phyloP scores from a whole-genome alignment of 2,888 invertebrate genomes.

The Tillus elongatus region DNA sequence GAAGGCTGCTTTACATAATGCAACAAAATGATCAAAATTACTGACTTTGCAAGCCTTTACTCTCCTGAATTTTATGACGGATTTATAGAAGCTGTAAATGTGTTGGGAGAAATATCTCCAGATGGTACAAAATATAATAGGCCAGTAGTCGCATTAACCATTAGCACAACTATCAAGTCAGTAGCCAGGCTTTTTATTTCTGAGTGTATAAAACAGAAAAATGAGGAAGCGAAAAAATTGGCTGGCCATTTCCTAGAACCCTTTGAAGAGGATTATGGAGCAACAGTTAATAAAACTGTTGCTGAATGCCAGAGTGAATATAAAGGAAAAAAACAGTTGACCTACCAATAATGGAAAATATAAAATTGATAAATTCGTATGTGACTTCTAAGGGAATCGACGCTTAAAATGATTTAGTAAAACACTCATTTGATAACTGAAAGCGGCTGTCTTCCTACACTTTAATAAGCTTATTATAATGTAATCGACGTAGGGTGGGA shows the following conservation, averaged over 20 bases:
- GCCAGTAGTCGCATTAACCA: background rate
- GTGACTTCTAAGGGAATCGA: background rate
- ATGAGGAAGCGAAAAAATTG: background rate
- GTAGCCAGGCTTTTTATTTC: background rate
- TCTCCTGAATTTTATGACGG: background rate
- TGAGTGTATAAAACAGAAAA: constrained; percentile 1
- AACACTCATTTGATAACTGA: background rate
- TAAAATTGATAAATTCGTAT: background rate
- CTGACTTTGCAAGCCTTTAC: no score
- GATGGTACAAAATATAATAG: background rate
- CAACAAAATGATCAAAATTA: no score
- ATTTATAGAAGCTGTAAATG: constrained; percentile 1
- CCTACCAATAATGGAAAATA: background rate
- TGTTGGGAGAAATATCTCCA: background rate
- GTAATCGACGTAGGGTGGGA: background rate
- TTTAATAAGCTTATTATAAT: background rate
- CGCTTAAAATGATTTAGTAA: background rate
- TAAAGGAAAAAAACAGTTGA: background rate
- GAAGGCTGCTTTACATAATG: no score
- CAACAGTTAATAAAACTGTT: background rate
- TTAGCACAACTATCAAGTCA: background rate
- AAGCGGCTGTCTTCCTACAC: background rate
- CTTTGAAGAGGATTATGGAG: background rate
- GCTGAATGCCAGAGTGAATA: background rate
- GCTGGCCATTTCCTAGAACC: background rate